Evolutionary conservation across 2,888 invertebrate species (phyloP).

Genomic region (Eulithis testata): DNA sequence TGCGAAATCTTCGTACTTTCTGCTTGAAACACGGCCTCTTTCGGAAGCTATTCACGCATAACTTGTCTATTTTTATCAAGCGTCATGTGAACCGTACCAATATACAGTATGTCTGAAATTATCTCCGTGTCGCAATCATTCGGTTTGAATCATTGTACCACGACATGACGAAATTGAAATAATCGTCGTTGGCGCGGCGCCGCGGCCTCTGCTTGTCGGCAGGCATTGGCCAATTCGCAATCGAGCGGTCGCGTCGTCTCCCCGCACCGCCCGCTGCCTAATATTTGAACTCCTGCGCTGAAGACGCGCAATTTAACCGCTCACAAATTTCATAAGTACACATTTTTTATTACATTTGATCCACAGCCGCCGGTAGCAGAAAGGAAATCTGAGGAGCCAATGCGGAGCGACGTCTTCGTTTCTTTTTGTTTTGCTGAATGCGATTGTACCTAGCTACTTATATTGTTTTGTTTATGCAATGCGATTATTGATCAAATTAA

Average conservation of each 20-base stretch:
- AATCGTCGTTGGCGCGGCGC: conserved; percentile 61
- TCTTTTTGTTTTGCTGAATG: conserved; percentile 47
- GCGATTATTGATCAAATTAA: conserved; percentile 28
- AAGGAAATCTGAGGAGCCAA: conserved; percentile 46
- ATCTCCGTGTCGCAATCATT: conserved; percentile 64
- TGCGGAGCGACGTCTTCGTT: conserved; percentile 36
- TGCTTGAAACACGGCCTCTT: conserved; percentile 64
- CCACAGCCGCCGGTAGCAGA: background rate
- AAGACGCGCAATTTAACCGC: conserved; percentile 60
- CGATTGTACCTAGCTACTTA: conserved; percentile 45
- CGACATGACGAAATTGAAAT: conserved; percentile 72
- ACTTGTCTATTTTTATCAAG: conserved; percentile 34
- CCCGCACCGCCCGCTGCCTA: conserved; percentile 53
- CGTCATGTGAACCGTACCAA: conserved; percentile 39
- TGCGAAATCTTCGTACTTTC: conserved; percentile 82
- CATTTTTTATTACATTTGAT: conserved; percentile 54
- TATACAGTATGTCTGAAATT: conserved; percentile 49
- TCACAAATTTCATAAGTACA: conserved; percentile 52
- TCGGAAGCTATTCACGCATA: conserved; percentile 23
- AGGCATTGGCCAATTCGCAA: conserved; percentile 78
- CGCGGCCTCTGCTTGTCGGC: conserved; percentile 50
- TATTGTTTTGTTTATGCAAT: conserved; percentile 31
- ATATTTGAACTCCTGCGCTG: conserved; percentile 64
- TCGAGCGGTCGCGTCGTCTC: conserved; percentile 63
- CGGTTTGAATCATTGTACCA: conserved; percentile 66